phyloP scores from a whole-genome alignment of 2,113 vertebrate genomes.

The Datnioides undecimradiatus region DNA sequence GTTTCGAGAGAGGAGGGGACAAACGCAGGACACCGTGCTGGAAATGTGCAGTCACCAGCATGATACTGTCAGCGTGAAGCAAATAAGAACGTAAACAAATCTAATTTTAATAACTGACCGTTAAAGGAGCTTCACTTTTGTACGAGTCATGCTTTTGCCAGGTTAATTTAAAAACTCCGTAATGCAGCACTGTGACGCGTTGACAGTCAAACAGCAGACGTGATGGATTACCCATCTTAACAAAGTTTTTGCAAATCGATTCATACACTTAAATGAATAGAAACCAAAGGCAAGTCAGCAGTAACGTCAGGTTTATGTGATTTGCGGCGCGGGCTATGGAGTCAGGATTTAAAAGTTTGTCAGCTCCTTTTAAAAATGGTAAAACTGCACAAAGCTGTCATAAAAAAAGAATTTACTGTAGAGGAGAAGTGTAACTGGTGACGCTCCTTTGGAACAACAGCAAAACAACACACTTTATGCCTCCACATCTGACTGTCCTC shows the following conservation, averaged over 20 bases:
- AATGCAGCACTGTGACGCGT: not conserved
- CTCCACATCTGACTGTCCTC: not conserved
- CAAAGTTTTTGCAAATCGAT: constrained; percentile 3
- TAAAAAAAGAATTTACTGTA: not conserved
- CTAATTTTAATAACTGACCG: not conserved
- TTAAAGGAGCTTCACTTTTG: not conserved
- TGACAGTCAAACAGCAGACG: not conserved
- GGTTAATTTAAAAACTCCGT: not conserved
- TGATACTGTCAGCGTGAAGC: not conserved
- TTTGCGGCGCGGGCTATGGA: not conserved
- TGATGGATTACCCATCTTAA: not conserved
- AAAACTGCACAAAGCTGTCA: not conserved
- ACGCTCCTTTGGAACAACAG: not conserved
- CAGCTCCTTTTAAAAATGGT: not conserved
- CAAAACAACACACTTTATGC: not conserved
- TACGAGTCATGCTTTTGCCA: not conserved
- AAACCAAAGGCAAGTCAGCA: not conserved
- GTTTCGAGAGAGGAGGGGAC: too few relatives aligned
- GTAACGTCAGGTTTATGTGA: not conserved
- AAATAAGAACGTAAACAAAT: not conserved
- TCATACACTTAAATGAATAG: not conserved
- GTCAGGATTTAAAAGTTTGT: not conserved
- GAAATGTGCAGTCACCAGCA: not conserved
- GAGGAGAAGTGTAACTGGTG: not conserved
- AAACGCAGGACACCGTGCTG: too few relatives aligned